Conservation (phyloP, 2,113 vertebrate genomes). For the Elephantulus edwardii region DNA sequence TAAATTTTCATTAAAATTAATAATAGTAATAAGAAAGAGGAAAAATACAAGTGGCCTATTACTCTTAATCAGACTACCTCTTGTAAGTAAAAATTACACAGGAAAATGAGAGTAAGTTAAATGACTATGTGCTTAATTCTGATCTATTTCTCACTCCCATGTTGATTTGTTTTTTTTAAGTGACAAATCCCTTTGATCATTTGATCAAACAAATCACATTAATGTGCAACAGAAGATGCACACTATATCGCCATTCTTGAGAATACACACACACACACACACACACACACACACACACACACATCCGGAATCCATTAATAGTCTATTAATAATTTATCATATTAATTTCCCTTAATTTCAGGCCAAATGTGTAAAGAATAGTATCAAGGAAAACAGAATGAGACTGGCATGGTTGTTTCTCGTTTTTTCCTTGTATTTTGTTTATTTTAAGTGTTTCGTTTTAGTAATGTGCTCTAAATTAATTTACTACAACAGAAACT, state of each 20-base stretch:
- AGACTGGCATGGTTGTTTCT: constrained; percentile 48
- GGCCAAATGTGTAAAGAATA: not conserved
- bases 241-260: not conserved
- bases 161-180: not conserved
- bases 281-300: constrained; percentile 29
- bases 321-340: not conserved
- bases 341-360: constrained; percentile 50
- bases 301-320: constrained; percentile 38
- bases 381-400: constrained; percentile 28
- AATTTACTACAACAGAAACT: constrained; percentile 70
- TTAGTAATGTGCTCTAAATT: constrained; percentile 69
- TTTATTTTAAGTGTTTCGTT: constrained; percentile 71
- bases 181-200: not conserved
- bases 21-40: not conserved
- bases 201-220: not conserved
- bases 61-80: not conserved
- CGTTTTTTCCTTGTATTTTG: constrained; percentile 60
- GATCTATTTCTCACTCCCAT: not conserved
- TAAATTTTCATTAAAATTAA: too few relatives aligned
- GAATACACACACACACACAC: constrained; percentile 15
- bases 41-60: not conserved
- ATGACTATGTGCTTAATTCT: not conserved
- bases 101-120: not conserved
- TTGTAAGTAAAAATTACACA: not conserved
- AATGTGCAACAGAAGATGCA: not conserved